Evolutionary conservation across 2,113 vertebrate species (phyloP).

Genomic region (Serinus canaria): DNA sequence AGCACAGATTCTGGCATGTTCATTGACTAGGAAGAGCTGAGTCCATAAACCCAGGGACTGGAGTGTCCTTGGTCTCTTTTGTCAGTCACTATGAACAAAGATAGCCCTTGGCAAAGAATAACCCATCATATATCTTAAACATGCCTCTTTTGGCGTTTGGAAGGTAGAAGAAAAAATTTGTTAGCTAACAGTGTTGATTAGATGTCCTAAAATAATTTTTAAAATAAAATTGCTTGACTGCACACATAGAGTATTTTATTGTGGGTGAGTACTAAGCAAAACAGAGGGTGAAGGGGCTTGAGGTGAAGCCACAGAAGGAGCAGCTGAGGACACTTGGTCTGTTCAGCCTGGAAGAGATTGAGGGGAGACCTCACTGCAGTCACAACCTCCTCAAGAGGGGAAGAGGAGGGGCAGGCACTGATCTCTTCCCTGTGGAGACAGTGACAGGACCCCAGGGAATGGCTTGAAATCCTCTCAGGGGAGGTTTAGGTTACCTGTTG

Average conservation of each 20-base stretch:
- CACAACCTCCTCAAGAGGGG: fast-evolving
- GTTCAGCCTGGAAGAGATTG: neutral
- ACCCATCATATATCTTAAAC: neutral
- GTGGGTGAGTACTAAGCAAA: neutral
- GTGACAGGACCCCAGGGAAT: neutral
- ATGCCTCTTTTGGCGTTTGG: neutral
- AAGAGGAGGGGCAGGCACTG: fast-evolving
- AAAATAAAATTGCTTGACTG: neutral
- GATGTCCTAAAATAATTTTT: neutral
- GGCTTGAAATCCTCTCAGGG: neutral
- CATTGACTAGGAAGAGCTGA: neutral
- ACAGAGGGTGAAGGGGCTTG: neutral
- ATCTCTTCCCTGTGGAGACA: neutral
- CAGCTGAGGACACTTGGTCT: neutral
- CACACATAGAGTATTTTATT: neutral
- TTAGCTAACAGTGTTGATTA: neutral
- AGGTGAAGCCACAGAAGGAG: neutral
- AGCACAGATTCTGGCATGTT: neutral
- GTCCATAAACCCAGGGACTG: neutral
- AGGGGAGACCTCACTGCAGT: neutral
- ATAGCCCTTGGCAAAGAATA: neutral
- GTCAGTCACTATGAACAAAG: neutral
- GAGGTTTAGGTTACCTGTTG: neutral
- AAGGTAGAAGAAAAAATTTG: neutral
- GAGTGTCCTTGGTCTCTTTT: neutral